A percentile compares a stretch with the other conserved stretches of the same genome.
phyloP scores from a whole-genome alignment of 2,888 invertebrate genomes.

The Axea sp. region DNA sequence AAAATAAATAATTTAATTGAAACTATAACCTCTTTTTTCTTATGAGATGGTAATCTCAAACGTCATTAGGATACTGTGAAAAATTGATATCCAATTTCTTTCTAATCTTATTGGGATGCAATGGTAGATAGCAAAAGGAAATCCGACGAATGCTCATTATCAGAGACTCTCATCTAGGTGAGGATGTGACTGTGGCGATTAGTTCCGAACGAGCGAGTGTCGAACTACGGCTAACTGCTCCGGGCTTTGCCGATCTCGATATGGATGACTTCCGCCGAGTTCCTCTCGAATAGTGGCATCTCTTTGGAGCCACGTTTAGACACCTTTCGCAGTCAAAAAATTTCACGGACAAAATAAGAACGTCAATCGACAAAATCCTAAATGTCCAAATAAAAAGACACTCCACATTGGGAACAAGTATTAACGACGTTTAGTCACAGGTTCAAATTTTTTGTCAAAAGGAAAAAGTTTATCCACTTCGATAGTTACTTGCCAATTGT shows the following conservation, averaged over 20 bases:
- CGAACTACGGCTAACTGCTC: conserved; percentile 58
- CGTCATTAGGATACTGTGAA: conserved; percentile 25
- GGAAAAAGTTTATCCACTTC: conserved; percentile 26
- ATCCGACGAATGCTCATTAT: conserved; percentile 59
- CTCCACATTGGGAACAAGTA: conserved; percentile 29
- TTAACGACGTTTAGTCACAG: conserved; percentile 20
- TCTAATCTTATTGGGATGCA: conserved; percentile 33
- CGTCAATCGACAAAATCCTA: conserved; percentile 31
- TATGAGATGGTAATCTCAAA: no score
- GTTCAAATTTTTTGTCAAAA: background rate
- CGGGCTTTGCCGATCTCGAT: conserved; percentile 58
- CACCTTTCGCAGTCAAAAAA: conserved; percentile 55
- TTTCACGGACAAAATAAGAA: conserved; percentile 34
- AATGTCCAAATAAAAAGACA: conserved; percentile 41
- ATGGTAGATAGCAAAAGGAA: conserved; percentile 49
- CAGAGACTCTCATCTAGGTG: conserved; percentile 55
- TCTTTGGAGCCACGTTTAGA: conserved; percentile 39
- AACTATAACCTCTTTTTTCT: no score
- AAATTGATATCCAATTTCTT: conserved; percentile 43
- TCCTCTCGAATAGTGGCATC: conserved; percentile 40
- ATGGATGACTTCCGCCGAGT: conserved; percentile 63
- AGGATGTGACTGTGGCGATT: conserved; percentile 62
- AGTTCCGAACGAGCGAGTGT: conserved; percentile 63
- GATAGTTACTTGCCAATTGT: conserved; percentile 10
- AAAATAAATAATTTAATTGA: no score